phyloP scores from a whole-genome alignment of 2,888 invertebrate species.

The Leucozona laternaria region DNA sequence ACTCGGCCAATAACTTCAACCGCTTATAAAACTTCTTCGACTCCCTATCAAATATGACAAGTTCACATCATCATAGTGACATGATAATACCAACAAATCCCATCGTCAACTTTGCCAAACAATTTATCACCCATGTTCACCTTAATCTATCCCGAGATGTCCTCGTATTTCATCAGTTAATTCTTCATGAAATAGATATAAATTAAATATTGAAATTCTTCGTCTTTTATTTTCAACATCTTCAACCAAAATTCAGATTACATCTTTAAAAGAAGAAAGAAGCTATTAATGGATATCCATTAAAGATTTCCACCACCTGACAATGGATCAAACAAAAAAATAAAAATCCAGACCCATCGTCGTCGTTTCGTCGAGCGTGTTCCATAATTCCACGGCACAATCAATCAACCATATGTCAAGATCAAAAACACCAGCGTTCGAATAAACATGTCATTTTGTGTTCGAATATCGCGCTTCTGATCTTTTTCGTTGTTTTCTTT shows the following conservation, averaged over 20 bases:
- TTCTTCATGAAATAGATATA: slow-evolving; percentile 12
- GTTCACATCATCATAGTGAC: background rate
- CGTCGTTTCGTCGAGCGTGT: background rate
- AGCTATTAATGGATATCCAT: slow-evolving; percentile 19
- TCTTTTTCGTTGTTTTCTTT: background rate
- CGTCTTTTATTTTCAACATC: background rate
- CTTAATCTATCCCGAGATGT: slow-evolving; percentile 9
- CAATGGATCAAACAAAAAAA: slow-evolving; percentile 14
- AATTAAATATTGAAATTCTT: background rate
- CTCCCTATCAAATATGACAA: background rate
- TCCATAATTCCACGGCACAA: slow-evolving; percentile 21
- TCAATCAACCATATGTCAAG: slow-evolving; percentile 58
- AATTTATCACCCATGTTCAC: slow-evolving; percentile 29
- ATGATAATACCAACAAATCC: background rate
- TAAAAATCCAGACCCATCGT: slow-evolving; percentile 4
- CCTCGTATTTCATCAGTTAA: slow-evolving; percentile 36
- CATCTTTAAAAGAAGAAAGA: background rate
- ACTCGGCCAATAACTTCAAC: background rate
- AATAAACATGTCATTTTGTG: slow-evolving; percentile 65
- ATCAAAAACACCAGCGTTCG: slow-evolving; percentile 59
- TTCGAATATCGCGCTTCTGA: slow-evolving; percentile 24
- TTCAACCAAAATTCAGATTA: background rate
- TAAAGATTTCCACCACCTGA: slow-evolving; percentile 44
- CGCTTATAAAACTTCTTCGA: too few relatives aligned
- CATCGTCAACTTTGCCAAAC: background rate